Conservation (phyloP, 1,140 invertebrate genomes). For the Augochlora pura region DNA sequence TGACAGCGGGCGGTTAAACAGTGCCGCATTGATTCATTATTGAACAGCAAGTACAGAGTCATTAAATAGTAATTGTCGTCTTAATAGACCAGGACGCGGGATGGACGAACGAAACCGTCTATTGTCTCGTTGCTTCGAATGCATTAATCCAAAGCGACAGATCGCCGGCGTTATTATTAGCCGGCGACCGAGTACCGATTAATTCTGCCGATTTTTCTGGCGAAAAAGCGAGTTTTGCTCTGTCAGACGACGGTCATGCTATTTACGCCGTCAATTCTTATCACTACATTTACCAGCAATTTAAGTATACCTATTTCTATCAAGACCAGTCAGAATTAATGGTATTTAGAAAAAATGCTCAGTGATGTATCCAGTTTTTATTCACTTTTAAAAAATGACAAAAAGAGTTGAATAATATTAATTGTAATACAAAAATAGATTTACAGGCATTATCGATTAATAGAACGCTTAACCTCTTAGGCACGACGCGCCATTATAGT, state of each 20-base stretch:
- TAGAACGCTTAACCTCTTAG: too few relatives aligned
- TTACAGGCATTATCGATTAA: too few relatives aligned
- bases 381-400: too few relatives aligned
- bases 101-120: not conserved
- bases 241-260: not conserved
- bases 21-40: not conserved
- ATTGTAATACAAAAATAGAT: too few relatives aligned
- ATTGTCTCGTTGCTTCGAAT: not conserved
- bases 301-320: too few relatives aligned
- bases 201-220: not conserved
- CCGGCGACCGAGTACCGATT: not conserved
- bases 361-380: too few relatives aligned
- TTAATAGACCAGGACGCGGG: not conserved
- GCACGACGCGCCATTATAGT: too few relatives aligned
- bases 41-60: not conserved
- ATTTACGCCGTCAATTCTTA: constrained; percentile 21
- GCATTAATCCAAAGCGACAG: not conserved
- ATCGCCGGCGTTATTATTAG: not conserved
- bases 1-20: not conserved
- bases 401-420: too few relatives aligned
- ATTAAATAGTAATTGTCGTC: not conserved
- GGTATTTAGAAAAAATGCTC: too few relatives aligned
- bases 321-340: too few relatives aligned
- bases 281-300: too few relatives aligned
- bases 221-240: not conserved